Evolutionary conservation across 1,140 invertebrate genomes (phyloP).

Genomic region (Solenopsis fugax): DNA sequence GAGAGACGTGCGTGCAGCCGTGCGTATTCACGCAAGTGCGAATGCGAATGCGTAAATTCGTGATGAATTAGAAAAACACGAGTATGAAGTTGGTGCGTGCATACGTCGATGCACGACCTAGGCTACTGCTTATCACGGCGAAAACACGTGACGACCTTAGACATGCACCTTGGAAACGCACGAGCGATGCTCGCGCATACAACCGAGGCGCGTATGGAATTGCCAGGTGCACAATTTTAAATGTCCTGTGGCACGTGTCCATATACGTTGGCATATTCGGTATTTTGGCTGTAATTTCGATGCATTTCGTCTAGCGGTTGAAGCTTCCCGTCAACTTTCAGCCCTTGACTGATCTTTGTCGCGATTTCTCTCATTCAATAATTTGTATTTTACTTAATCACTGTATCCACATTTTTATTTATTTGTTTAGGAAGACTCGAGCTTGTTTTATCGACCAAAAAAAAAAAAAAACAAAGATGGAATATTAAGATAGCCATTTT

Average conservation of each 20-base stretch:
- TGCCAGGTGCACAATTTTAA: neutral
- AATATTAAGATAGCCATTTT: neutral
- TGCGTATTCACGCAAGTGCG: neutral
- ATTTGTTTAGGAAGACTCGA: neutral
- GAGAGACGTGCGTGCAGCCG: neutral
- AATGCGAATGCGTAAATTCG: neutral
- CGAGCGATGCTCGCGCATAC: neutral
- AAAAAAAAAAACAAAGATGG: neutral
- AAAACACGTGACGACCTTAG: slow-evolving; percentile 23
- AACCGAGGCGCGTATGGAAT: neutral
- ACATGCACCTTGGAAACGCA: slow-evolving; percentile 36
- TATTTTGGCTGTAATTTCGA: neutral
- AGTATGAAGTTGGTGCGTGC: neutral
- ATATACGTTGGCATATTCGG: neutral
- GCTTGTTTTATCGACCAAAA: neutral
- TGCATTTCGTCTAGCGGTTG: neutral
- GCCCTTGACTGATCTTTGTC: too few species aligned
- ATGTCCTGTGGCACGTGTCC: neutral
- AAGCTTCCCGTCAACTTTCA: neutral
- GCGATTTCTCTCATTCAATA: neutral
- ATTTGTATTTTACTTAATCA: neutral
- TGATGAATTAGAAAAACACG: neutral
- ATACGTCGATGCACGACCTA: neutral
- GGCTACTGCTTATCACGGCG: slow-evolving; percentile 5
- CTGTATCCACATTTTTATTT: neutral